phyloP scores from a whole-genome alignment of 2,797 vertebrate species.

The Sebastes ruberrimus region DNA sequence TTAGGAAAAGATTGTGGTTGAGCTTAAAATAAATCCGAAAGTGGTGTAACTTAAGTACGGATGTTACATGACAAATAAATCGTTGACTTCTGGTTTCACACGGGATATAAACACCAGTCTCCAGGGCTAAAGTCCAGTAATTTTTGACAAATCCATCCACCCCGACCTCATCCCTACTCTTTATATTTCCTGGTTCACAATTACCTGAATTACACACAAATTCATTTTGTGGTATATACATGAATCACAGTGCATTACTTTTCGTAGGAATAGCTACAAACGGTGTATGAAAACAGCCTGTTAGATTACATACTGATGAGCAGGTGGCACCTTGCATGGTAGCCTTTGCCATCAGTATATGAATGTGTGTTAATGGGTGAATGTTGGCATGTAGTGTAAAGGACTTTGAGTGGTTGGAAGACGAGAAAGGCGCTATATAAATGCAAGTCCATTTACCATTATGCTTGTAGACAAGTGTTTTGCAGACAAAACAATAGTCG shows the following conservation, averaged over 20 bases:
- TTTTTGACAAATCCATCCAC: too few species aligned
- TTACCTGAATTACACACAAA: not conserved
- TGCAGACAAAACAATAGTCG: not conserved
- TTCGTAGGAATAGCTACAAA: not conserved
- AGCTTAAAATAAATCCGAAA: too few species aligned
- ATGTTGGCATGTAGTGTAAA: not conserved
- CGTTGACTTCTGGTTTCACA: too few species aligned
- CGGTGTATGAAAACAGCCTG: not conserved
- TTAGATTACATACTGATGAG: too few species aligned
- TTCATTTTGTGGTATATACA: not conserved
- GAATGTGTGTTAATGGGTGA: not conserved
- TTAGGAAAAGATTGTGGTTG: too few species aligned
- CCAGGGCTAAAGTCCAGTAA: too few species aligned
- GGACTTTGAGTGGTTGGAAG: not conserved
- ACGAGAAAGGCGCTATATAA: too few species aligned
- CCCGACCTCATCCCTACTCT: too few species aligned
- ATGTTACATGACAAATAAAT: too few species aligned
- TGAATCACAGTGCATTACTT: not conserved
- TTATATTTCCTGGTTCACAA: too few species aligned
- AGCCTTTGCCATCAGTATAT: fast-evolving
- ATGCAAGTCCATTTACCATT: not conserved
- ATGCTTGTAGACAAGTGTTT: not conserved
- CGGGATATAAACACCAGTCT: too few species aligned
- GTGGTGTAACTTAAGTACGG: too few species aligned
- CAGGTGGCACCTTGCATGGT: not conserved